Base-by-base conservation (phyloP, 2,888 invertebrate species). In the Selenia dentaria region DNA sequence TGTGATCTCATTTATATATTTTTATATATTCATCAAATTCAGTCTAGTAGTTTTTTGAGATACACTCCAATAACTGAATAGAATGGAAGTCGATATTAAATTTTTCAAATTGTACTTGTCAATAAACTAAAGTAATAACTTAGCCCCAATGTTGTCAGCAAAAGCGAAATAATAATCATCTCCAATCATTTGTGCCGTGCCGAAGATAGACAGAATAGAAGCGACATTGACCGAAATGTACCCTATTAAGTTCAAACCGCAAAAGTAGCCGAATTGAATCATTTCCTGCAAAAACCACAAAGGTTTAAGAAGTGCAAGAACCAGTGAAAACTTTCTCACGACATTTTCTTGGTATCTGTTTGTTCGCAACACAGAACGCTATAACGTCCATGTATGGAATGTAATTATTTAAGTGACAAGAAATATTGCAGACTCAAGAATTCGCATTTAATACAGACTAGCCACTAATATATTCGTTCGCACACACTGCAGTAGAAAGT, bases 401-500 rank as follows among this genome's bases (percentile, higher is more conserved):
- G 42, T 35, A 39, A 51, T 51, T 50, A 48, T 31, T 26, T 31
- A 26, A 50, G 45, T 47, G 45, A 50, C 49, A 49, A 47, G 46
- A 41, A 41, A 44, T 54, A 46, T 27, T 34, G 32, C 22, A 14
- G 29, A 24, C 44, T 16, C 22, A 35, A 16, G 22, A 41, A 34
- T 41, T 28, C 9, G 18, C 35, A 25, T 25, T 29, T n/a, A n/a
- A n/a, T n/a, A n/a, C n/a, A n/a, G n/a, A n/a, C n/a, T n/a, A n/a
- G n/a, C n/a, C n/a, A n/a, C n/a, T n/a, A n/a, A n/a, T n/a, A n/a
- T n/a, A n/a, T n/a, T n/a, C n/a, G n/a, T n/a, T n/a, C n/a, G n/a
- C n/a, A n/a, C n/a, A n/a, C n/a, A n/a, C n/a, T n/a, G n/a, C n/a
- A n/a, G n/a, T n/a, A n/a, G n/a, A n/a, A n/a, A n/a, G n/a, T n/a